Base-by-base conservation (phyloP, 2,888 invertebrate species). In the Deroplatys truncata region DNA sequence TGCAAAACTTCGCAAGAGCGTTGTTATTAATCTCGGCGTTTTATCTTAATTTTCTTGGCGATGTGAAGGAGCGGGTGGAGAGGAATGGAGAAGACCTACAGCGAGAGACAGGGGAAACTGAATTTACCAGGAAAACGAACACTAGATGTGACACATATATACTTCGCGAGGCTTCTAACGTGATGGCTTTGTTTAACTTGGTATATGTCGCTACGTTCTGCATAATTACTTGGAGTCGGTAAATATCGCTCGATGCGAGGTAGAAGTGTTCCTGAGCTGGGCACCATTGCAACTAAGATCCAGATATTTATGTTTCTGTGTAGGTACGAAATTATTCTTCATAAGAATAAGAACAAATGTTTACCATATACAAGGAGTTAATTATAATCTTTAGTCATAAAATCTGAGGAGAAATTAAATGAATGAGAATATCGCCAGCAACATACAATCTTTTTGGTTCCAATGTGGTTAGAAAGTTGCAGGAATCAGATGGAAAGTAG, bases 1-100 rank as follows among this genome's bases (percentile, higher is more conserved):
- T 86, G 49, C 49, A 83, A 86, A 86, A 89, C 56, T 86, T 89
- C 56, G 85, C 82, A 25, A 82, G 85, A 89, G 85, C 29, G 85
- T 89, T 87, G 89, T 89, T 72, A 72, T 72, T 89, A 89, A 89
- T 89, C 89, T 72, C 56, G 35, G 28, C 87, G 43, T 84, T 89
- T 86, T 84, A 87, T 87, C 89, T 89, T 89, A 35, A 89, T 89
- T 89, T 89, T 82, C 31, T 49, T 72, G 16, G 56, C 56, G 56
- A 72, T 72, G 56, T 25, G 56, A 72, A 72, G 56, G 56, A 72
- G 56, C 56, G 56, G 56, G 56, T 25, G 20, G 25, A 72, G 56
- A 72, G 25, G 56, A 25, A 72, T 72, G 20, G 56, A 72, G 56
- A 72, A 72, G 56, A 72, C 20, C 56, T 72, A 72, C 56, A 72